These are phyloP conservation scores for Oriolus oriolus DNA, from an alignment of 2,113 vertebrate genomes.

Conservation along the genomic window DNA sequence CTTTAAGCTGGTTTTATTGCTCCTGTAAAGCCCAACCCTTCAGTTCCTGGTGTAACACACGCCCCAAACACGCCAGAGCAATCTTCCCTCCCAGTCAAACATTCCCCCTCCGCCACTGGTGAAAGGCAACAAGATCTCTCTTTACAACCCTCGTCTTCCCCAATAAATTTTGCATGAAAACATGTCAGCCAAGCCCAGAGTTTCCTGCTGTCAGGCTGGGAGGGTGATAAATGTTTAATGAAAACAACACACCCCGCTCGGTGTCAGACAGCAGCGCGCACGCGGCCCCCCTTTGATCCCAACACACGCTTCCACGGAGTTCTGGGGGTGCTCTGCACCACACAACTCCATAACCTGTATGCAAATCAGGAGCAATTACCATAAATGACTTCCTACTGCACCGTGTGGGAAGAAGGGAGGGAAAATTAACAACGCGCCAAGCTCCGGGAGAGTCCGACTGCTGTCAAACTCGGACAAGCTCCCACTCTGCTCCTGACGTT, in stretches of 20 bases:
- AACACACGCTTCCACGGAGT: conserved; percentile 78
- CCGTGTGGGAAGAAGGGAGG: conserved; percentile 44
- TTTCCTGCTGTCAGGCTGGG: conserved; percentile 93
- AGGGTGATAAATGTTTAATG: conserved; percentile 98
- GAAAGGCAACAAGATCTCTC: conserved; percentile 88
- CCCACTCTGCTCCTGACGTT: conserved; percentile 15
- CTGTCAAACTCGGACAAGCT: conserved; percentile 52
- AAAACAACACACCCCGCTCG: conserved; percentile 90
- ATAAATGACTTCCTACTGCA: conserved; percentile 75
- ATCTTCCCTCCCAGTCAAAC: conserved; percentile 71
- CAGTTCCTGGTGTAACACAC: not conserved
- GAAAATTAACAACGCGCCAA: conserved; percentile 31
- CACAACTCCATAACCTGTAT: conserved; percentile 81
- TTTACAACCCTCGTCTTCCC: conserved; percentile 84
- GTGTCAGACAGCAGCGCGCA: conserved; percentile 88
- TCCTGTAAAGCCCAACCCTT: not conserved
- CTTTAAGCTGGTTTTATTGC: not conserved
- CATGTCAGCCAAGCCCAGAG: conserved; percentile 83
- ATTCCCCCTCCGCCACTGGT: conserved; percentile 82
- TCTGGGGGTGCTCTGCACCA: conserved; percentile 69
- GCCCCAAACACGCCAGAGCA: not conserved
- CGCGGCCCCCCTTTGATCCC: conserved; percentile 88
- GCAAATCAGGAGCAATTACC: conserved; percentile 82
- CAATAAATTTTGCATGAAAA: conserved; percentile 99
- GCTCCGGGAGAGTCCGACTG: conserved; percentile 56